Base-by-base conservation (phyloP, 2,888 invertebrate species). In the Dusona sp. region DNA sequence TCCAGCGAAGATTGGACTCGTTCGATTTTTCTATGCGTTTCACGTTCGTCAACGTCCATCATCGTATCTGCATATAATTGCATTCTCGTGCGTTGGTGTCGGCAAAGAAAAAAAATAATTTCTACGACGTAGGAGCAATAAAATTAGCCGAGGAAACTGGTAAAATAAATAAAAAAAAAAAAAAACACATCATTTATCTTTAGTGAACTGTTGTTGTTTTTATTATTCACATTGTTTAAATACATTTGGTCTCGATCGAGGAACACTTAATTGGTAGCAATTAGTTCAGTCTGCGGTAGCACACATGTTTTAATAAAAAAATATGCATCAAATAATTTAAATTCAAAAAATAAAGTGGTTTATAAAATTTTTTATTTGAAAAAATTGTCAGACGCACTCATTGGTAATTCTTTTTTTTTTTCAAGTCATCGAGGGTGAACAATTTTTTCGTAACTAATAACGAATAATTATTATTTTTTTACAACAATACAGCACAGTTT, bases 211-310 rank as follows among this genome's bases (percentile, higher is more conserved):
- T 51, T 73, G 36, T 19, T 36, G 33, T 64, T 70, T 61, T 38
- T 38, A 38, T 9, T 38, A 93, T 92, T 92, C 92, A 92, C 92
- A 82, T 90, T 92, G 88, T 90, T 92, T 92, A 93, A 92, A 91
- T 92, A 92, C 91, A 92, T 93, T 93, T 93, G 93, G 92, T 92
- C 89, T 92, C 87, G 90, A 88, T 89, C 89, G 91, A 93, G 92
- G 92, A 93, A 93, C 92, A 93, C 92, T 90, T 61, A 36, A 82
- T 74, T 61, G 86, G 87, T 86, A 81, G 81, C 79, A 84, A 87
- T 79, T 87, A 84, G 57, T 85, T 79, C 78, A 74, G 79, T 73
- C 51, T 77, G 38, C 61, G n/a, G 11, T 61, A 54, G 42, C 65
- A 77, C 67, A 38, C 75, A 19, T 29, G 22, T 22, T 36, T 22